Evolutionary conservation across 2,113 vertebrate species (phyloP).

Genomic region (Hippocampus guttulatus): DNA sequence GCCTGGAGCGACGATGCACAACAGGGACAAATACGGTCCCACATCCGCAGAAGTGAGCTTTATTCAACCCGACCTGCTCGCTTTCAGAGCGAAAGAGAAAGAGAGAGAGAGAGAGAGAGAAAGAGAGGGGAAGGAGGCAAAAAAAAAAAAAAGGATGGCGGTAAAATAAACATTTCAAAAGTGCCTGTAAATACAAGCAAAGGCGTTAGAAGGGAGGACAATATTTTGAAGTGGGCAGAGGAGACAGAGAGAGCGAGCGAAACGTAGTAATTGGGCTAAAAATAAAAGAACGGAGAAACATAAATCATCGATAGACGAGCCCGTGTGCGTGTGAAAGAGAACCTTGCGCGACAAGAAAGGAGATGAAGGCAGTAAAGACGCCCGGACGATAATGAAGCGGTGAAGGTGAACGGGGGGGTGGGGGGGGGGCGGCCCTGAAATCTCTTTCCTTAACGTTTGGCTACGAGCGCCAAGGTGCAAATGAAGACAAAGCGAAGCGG

Average conservation of each 20-base stretch:
- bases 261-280: conserved; percentile 48
- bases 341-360: conserved; percentile 31
- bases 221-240: conserved; percentile 9
- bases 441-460: background rate
- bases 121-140: background rate
- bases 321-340: conserved; percentile 22
- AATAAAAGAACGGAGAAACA: conserved; percentile 49
- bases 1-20: background rate
- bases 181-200: conserved; percentile 13
- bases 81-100: background rate
- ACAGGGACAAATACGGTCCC: conserved; percentile 3
- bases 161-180: conserved; percentile 26
- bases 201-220: background rate
- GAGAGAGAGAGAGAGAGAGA: background rate
- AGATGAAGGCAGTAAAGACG: conserved; percentile 14
- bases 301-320: conserved; percentile 61
- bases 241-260: conserved; percentile 8
- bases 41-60: background rate
- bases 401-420: conserved; percentile 18
- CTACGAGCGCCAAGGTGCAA: conserved; percentile 3
- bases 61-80: conserved; percentile 16
- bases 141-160: background rate
- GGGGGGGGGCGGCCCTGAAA: background rate
- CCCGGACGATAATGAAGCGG: conserved; percentile 3
- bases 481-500: conserved; percentile 49